A percentile compares a stretch with the other conserved stretches of the same genome.
phyloP scores from a whole-genome alignment of 1,140 invertebrate species.

The Drosophila miranda region DNA sequence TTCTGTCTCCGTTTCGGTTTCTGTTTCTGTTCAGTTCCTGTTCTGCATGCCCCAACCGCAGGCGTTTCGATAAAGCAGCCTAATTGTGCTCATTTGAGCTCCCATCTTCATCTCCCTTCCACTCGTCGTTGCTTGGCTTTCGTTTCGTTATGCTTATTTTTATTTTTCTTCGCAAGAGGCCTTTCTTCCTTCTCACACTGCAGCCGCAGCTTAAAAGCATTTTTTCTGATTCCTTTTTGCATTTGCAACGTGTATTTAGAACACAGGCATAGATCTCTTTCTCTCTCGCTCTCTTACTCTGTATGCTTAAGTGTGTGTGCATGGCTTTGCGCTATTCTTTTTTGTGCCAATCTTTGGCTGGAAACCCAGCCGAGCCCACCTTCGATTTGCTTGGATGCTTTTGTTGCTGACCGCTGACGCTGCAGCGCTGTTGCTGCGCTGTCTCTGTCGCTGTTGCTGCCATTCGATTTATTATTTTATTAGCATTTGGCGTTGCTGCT shows the following conservation, averaged over 20 bases:
- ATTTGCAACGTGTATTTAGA: slow-evolving; percentile 75
- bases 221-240: slow-evolving; percentile 66
- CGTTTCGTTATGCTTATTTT: slow-evolving; percentile 37
- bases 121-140: slow-evolving; percentile 21
- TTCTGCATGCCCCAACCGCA: slow-evolving; percentile 39
- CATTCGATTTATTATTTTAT: slow-evolving; percentile 79
- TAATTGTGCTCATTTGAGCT: slow-evolving; percentile 79
- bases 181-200: slow-evolving; percentile 8
- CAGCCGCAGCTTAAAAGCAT: slow-evolving; percentile 61
- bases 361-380: slow-evolving; percentile 18
- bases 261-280: slow-evolving; percentile 55
- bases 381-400: slow-evolving; percentile 71
- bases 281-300: slow-evolving; percentile 6
- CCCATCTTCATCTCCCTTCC: slow-evolving; percentile 36
- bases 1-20: slow-evolving; percentile 40
- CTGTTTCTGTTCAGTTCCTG: slow-evolving; percentile 43
- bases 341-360: slow-evolving; percentile 61
- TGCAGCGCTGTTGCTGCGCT: slow-evolving; percentile 20
- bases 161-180: too few relatives aligned
- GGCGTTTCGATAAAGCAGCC: slow-evolving; percentile 71
- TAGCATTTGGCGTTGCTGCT: slow-evolving; percentile 56
- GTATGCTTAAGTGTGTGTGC: slow-evolving; percentile 10
- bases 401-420: slow-evolving; percentile 57
- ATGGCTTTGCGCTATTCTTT: slow-evolving; percentile 57
- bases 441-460: slow-evolving; percentile 32